These are phyloP conservation scores for Tinea pellionella DNA, from an alignment of 2,888 invertebrate species.

Conservation along the genomic window DNA sequence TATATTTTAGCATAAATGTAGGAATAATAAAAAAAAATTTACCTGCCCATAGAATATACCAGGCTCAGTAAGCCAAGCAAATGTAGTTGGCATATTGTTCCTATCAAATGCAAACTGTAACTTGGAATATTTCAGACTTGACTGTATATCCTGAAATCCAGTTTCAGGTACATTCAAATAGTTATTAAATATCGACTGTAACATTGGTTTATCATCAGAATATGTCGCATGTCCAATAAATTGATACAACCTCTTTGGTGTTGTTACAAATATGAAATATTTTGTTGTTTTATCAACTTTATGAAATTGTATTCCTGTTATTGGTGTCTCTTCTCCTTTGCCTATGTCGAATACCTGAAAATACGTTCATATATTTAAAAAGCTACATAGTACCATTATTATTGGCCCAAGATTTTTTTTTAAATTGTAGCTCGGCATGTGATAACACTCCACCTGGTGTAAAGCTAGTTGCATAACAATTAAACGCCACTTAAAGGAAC, in stretches of 20 bases:
- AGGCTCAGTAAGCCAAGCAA: conserved; percentile 89
- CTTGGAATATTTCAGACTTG: conserved; percentile 79
- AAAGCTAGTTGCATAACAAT: too few species aligned
- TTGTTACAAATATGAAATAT: conserved; percentile 87
- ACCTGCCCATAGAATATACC: conserved; percentile 87
- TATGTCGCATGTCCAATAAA: conserved; percentile 82
- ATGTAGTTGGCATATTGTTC: conserved; percentile 76
- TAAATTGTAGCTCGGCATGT: too few species aligned
- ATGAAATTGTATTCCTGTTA: conserved; percentile 90
- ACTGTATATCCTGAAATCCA: conserved; percentile 78
- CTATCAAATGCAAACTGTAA: conserved; percentile 81
- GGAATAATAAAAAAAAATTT: conserved; percentile 14
- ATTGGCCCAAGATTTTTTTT: too few species aligned
- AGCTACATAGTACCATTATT: too few species aligned
- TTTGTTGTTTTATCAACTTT: conserved; percentile 76
- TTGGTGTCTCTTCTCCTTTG: conserved; percentile 79
- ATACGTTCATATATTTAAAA: too few species aligned
- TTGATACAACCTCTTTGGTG: conserved; percentile 86
- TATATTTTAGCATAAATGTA: too few species aligned
- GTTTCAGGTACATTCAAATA: conserved; percentile 80
- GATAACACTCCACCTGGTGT: too few species aligned
- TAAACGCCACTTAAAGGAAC: too few species aligned
- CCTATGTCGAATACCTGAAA: conserved; percentile 88
- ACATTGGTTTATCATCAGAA: conserved; percentile 80
- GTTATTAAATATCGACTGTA: conserved; percentile 82